These are phyloP conservation scores for Scaptomyza cyrtandrae DNA, from an alignment of 2,888 invertebrate species.

Conservation along the genomic window DNA sequence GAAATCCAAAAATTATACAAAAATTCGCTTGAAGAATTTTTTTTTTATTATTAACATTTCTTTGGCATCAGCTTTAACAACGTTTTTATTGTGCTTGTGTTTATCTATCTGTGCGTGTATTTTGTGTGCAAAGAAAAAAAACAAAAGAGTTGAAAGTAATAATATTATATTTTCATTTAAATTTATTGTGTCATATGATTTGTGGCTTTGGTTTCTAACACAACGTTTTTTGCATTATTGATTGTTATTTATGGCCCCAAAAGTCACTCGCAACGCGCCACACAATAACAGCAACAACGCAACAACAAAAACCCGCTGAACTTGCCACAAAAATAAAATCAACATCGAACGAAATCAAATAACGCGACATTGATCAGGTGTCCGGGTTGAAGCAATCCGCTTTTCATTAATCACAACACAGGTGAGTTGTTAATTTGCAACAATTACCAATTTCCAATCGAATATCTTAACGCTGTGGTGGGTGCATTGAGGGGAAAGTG, in stretches of 20 bases:
- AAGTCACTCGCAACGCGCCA: constrained; percentile 26
- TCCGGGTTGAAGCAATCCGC: constrained; percentile 35
- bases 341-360: constrained; percentile 11
- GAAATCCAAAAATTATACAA: constrained; percentile 23
- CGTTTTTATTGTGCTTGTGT: constrained; percentile 18
- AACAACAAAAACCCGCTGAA: neutral
- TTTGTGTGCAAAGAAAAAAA: constrained; percentile 6
- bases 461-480: neutral
- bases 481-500: too few species aligned
- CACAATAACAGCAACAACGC: constrained; percentile 7
- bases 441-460: constrained; percentile 34
- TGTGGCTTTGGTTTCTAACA: constrained; percentile 41
- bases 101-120: constrained; percentile 8
- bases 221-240: constrained; percentile 52
- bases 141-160: neutral
- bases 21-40: constrained; percentile 40
- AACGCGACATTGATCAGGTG: constrained; percentile 27
- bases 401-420: constrained; percentile 50
- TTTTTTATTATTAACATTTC: constrained; percentile 30
- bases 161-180: constrained; percentile 12
- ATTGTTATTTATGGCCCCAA: constrained; percentile 55
- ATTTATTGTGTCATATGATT: constrained; percentile 53
- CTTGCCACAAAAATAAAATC: constrained; percentile 6
- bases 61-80: constrained; percentile 2
- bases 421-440: constrained; percentile 48